Percentiles rank a stretch among this genome's conserved stretches.
These are phyloP conservation scores for Yponomeuta plumbellus DNA, from an alignment of 2,888 invertebrate genomes.

Conservation along the genomic window DNA sequence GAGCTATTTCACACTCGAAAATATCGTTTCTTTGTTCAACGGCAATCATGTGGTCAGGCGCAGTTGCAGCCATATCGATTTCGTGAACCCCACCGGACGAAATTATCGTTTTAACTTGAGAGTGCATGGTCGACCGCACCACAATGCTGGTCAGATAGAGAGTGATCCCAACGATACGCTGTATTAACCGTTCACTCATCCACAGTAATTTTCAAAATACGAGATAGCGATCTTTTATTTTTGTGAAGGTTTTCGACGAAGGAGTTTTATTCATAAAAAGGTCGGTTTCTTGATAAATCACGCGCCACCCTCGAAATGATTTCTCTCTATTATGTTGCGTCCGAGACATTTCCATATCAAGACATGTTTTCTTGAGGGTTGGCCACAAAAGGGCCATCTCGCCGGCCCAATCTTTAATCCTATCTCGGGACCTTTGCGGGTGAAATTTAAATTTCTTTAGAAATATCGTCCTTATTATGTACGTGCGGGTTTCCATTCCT, in stretches of 20 bases:
- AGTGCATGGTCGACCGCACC: slow-evolving; percentile 54
- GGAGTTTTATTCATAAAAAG: slow-evolving; percentile 39
- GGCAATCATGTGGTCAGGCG: slow-evolving; percentile 28
- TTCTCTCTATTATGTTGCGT: slow-evolving; percentile 65
- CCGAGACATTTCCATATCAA: slow-evolving; percentile 76
- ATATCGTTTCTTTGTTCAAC: slow-evolving; percentile 10
- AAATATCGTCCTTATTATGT: slow-evolving; percentile 76
- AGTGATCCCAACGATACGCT: slow-evolving; percentile 44
- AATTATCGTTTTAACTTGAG: slow-evolving; percentile 65
- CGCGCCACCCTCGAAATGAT: slow-evolving; percentile 66
- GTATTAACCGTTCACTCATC: slow-evolving; percentile 57
- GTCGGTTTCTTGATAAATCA: slow-evolving; percentile 64
- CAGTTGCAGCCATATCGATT: slow-evolving; percentile 42
- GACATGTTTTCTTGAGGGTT: slow-evolving; percentile 77
- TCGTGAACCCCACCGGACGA: slow-evolving; percentile 38
- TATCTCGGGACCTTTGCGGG: slow-evolving; percentile 75
- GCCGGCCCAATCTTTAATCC: slow-evolving; percentile 74
- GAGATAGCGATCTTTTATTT: slow-evolving; percentile 22
- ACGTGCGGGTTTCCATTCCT: slow-evolving; percentile 75
- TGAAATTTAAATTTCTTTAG: slow-evolving; percentile 76
- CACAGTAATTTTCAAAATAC: slow-evolving; percentile 53
- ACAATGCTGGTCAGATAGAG: slow-evolving; percentile 50
- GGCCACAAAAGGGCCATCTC: slow-evolving; percentile 75
- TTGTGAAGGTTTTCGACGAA: slow-evolving; percentile 4
- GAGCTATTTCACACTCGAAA: slow-evolving; percentile 5